phyloP scores from a whole-genome alignment of 2,888 invertebrate genomes.

The Cantharis nigra region DNA sequence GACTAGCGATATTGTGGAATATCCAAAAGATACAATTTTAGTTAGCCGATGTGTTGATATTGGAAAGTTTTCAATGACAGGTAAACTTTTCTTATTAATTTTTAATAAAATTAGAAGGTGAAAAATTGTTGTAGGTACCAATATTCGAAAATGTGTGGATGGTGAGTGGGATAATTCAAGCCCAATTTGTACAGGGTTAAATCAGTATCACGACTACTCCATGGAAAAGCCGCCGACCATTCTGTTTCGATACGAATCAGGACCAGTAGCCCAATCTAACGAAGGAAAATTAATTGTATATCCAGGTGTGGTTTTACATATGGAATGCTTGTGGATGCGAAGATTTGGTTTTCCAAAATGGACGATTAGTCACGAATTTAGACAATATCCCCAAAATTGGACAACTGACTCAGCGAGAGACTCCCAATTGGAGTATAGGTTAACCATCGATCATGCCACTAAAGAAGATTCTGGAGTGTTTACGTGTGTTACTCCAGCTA shows the following conservation, averaged over 20 bases:
- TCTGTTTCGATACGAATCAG: constrained; percentile 78
- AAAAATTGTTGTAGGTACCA: constrained; percentile 66
- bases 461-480: constrained; percentile 84
- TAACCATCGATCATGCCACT: constrained; percentile 80
- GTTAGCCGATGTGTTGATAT: constrained; percentile 77
- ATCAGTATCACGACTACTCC: constrained; percentile 85
- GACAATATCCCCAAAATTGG: constrained; percentile 81
- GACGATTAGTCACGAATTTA: constrained; percentile 73
- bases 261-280: constrained; percentile 85
- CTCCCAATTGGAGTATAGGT: constrained; percentile 76
- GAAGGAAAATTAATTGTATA: constrained; percentile 84
- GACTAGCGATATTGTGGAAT: constrained; percentile 75
- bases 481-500: constrained; percentile 83
- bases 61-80: constrained; percentile 81
- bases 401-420: constrained; percentile 80
- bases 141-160: constrained; percentile 71
- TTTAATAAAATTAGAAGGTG: not conserved
- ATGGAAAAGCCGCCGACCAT: constrained; percentile 88
- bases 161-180: constrained; percentile 82
- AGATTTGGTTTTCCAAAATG: constrained; percentile 85
- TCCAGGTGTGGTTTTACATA: constrained; percentile 82
- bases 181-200: constrained; percentile 79
- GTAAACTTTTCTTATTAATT: constrained; percentile 27
- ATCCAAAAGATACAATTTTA: constrained; percentile 69
- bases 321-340: constrained; percentile 88